phyloP scores from a whole-genome alignment of 2,113 vertebrate genomes.

The Mustela lutreola region DNA sequence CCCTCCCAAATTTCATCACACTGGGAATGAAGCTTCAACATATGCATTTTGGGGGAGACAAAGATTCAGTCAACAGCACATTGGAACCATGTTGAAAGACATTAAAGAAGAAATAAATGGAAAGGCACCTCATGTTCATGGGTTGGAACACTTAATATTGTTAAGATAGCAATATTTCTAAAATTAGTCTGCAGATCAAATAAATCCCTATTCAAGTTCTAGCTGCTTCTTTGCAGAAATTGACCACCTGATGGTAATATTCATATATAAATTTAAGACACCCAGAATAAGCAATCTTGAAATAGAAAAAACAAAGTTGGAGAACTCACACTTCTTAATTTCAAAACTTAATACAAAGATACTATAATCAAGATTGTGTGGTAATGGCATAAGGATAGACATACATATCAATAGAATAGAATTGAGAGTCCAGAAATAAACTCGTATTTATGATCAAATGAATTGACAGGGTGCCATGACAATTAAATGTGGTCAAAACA shows the following conservation, averaged over 20 bases:
- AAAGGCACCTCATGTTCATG: background rate
- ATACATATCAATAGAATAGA: background rate
- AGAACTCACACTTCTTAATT: background rate
- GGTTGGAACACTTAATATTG: background rate
- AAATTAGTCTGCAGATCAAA: background rate
- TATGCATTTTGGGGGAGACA: background rate
- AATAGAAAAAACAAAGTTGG: background rate
- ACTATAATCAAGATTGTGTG: background rate
- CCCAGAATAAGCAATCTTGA: background rate
- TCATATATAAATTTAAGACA: background rate
- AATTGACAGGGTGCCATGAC: background rate
- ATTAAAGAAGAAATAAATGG: background rate
- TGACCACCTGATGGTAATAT: background rate
- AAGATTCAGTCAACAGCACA: background rate
- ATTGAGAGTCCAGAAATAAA: background rate
- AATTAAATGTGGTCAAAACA: background rate
- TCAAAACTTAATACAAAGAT: background rate
- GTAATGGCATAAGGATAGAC: background rate
- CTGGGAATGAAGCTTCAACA: background rate
- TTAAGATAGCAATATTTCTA: background rate
- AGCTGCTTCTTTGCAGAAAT: background rate
- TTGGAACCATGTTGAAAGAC: background rate
- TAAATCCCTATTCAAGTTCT: background rate
- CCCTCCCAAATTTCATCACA: background rate
- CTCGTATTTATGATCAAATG: background rate